These are phyloP conservation scores for Colius striatus DNA, from an alignment of 2,113 vertebrate species.

Conservation along the genomic window DNA sequence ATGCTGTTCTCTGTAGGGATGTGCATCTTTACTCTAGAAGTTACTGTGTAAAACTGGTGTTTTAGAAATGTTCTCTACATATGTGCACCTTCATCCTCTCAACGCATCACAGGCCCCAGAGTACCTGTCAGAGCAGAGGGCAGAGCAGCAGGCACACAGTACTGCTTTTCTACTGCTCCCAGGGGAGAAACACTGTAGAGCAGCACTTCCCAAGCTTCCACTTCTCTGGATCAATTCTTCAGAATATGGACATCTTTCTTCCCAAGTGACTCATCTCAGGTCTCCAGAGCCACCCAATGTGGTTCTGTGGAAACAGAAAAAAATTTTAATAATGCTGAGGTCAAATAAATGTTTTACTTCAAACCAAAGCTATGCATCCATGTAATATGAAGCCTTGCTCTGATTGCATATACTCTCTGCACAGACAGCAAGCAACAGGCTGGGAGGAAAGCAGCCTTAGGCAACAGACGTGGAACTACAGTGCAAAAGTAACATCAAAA, in stretches of 20 bases:
- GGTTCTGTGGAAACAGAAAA: background rate
- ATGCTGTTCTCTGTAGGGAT: accelerated
- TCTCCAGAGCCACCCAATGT: background rate
- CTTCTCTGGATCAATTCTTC: background rate
- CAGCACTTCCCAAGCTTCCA: background rate
- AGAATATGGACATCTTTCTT: background rate
- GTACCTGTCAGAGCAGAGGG: background rate
- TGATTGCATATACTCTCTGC: accelerated
- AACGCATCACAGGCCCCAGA: background rate
- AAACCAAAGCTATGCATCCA: background rate
- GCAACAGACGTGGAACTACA: background rate
- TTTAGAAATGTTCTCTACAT: background rate
- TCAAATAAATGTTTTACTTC: background rate
- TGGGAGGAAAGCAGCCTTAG: background rate
- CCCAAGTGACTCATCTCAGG: background rate
- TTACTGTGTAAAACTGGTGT: background rate
- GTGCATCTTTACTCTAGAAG: background rate
- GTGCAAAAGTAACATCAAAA: background rate
- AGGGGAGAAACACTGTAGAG: background rate
- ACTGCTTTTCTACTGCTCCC: background rate
- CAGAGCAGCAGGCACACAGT: background rate
- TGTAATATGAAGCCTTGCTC: accelerated
- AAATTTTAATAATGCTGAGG: background rate
- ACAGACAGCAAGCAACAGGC: background rate
- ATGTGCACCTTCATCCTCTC: background rate